Conservation (phyloP, 2,888 invertebrate species). For the Herminia tarsipennalis region DNA sequence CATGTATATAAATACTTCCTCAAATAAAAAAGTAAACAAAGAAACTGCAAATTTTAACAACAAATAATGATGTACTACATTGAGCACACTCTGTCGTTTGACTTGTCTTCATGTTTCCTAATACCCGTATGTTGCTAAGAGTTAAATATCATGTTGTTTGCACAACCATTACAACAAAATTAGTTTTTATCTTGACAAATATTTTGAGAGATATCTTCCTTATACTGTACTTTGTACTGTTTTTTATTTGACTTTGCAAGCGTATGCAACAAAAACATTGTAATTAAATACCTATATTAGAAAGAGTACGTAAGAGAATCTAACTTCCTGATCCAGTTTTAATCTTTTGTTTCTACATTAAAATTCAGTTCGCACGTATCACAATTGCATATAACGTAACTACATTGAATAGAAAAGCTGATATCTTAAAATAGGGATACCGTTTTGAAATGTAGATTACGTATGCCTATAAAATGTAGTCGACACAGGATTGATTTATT, state of each 20-base stretch:
- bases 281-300: constrained; percentile 1
- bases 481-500: constrained; percentile 9
- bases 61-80: constrained; percentile 5
- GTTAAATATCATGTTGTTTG: constrained; percentile 29
- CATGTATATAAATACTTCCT: constrained; percentile 9
- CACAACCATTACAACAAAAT: constrained; percentile 7
- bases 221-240: too few species aligned
- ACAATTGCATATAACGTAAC: constrained; percentile 2
- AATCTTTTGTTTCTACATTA: constrained; percentile 6
- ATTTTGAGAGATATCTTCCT: constrained; percentile 35
- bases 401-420: not conserved
- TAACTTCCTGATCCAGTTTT: constrained; percentile 14
- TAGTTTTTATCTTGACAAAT: not conserved
- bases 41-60: not conserved
- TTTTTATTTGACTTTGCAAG: constrained; percentile 15
- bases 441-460: constrained; percentile 3
- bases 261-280: constrained; percentile 7
- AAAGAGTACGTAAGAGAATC: not conserved
- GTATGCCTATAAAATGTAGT: constrained; percentile 13
- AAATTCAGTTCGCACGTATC: constrained; percentile 3
- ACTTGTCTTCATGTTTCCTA: not conserved
- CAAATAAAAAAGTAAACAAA: constrained; percentile 2
- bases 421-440: constrained; percentile 10
- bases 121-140: constrained; percentile 2
- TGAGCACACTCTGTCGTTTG: constrained; percentile 2